Conservation (phyloP, 2,797 vertebrate genomes). For the Cetoscarus ocellatus region DNA sequence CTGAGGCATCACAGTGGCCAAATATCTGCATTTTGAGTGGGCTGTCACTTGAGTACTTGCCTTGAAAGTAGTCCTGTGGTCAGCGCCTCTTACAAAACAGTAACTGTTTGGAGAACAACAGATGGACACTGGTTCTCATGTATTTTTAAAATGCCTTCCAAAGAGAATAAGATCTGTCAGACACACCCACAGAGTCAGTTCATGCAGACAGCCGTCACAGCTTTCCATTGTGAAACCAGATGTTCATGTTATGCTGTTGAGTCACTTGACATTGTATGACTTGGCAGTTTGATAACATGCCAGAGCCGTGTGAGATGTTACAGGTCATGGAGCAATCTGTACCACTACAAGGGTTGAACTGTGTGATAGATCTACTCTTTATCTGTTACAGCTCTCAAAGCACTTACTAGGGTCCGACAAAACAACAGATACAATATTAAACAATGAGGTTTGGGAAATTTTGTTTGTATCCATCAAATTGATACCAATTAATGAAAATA, state of each 20-base stretch:
- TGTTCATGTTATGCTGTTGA: constrained; percentile 43
- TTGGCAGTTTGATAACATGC: constrained; percentile 13
- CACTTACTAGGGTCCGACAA: no score
- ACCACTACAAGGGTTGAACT: no score
- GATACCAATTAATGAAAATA: no score
- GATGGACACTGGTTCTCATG: background rate
- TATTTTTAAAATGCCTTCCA: constrained; percentile 11
- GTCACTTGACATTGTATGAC: constrained; percentile 34
- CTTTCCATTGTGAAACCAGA: constrained; percentile 66
- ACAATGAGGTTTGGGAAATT: no score
- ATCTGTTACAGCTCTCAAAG: no score
- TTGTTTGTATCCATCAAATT: no score
- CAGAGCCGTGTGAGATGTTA: background rate
- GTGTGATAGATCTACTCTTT: no score
- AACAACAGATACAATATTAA: no score
- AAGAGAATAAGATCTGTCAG: constrained; percentile 2
- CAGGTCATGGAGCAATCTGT: no score
- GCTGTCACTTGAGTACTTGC: background rate
- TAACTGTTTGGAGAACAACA: background rate
- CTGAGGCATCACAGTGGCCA: no score
- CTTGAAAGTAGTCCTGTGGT: background rate
- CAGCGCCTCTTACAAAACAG: background rate
- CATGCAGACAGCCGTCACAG: constrained; percentile 9
- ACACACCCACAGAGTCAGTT: constrained; percentile 49
- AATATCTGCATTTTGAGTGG: background rate